phyloP scores from a whole-genome alignment of 2,113 vertebrate species.

The Serinus canaria region DNA sequence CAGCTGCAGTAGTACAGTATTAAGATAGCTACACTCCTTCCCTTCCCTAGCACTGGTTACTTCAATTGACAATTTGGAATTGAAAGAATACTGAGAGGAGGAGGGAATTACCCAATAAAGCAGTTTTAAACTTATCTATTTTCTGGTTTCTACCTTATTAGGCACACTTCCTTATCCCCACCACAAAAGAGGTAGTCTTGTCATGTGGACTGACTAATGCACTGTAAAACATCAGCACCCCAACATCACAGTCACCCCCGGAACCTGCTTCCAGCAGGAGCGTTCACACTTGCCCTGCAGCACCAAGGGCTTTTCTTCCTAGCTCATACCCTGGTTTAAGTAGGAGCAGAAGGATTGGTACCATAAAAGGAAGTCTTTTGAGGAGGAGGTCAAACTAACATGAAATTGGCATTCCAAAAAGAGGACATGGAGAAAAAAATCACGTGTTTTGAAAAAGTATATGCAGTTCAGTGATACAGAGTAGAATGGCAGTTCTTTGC shows the following conservation, averaged over 20 bases:
- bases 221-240: neutral
- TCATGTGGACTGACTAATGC: neutral
- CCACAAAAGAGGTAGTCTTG: neutral
- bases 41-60: neutral
- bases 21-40: neutral
- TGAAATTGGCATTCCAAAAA: neutral
- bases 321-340: neutral
- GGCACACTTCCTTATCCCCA: neutral
- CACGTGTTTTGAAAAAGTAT: accelerated
- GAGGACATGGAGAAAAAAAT: neutral
- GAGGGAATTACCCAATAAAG: neutral
- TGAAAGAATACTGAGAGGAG: neutral
- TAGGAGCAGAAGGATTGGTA: neutral
- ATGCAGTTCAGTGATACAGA: neutral
- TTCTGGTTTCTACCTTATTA: neutral
- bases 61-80: neutral
- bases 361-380: neutral
- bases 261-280: neutral
- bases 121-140: neutral
- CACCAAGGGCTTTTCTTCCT: neutral
- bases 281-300: accelerated
- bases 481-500: accelerated
- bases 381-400: neutral
- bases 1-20: neutral
- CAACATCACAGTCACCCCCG: accelerated